phyloP scores from a whole-genome alignment of 1,140 invertebrate genomes.

The Drosophila mauritiana region DNA sequence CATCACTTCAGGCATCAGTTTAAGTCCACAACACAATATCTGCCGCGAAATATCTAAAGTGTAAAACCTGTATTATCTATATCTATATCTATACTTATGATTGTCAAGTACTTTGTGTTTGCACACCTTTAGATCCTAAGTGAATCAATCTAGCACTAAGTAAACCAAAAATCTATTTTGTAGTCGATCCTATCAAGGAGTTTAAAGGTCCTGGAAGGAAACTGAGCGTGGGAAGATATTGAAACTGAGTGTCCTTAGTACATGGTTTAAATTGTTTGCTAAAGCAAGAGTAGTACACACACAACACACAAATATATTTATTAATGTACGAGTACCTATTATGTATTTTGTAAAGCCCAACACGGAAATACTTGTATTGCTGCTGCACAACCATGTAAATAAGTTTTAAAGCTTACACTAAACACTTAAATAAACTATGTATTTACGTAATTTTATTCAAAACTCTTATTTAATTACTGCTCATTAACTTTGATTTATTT shows the following conservation, averaged over 20 bases:
- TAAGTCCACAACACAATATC: constrained; percentile 28
- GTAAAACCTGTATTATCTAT: constrained; percentile 54
- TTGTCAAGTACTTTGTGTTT: constrained; percentile 40
- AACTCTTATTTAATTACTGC: not conserved
- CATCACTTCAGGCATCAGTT: constrained; percentile 27
- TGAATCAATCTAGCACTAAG: constrained; percentile 67
- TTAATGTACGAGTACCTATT: constrained; percentile 62
- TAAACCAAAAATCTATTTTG: constrained; percentile 61
- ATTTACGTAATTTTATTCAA: constrained; percentile 66
- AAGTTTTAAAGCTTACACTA: constrained; percentile 70
- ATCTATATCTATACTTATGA: constrained; percentile 19
- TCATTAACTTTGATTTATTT: too few relatives aligned
- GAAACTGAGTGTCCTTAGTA: constrained; percentile 69
- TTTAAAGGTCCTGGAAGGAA: not conserved
- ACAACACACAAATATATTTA: constrained; percentile 46
- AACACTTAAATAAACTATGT: constrained; percentile 64
- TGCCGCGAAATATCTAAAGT: constrained; percentile 34
- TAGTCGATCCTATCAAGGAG: constrained; percentile 40
- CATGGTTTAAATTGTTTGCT: constrained; percentile 63
- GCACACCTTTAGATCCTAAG: constrained; percentile 53
- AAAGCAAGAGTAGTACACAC: constrained; percentile 30
- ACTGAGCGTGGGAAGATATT: constrained; percentile 11
- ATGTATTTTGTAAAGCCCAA: constrained; percentile 63
- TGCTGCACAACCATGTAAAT: constrained; percentile 77
- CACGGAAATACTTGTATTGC: constrained; percentile 62